Percentiles rank a stretch among this genome's conserved stretches.
phyloP scores from a whole-genome alignment of 2,888 invertebrate genomes.

The Craniophora ligustri region DNA sequence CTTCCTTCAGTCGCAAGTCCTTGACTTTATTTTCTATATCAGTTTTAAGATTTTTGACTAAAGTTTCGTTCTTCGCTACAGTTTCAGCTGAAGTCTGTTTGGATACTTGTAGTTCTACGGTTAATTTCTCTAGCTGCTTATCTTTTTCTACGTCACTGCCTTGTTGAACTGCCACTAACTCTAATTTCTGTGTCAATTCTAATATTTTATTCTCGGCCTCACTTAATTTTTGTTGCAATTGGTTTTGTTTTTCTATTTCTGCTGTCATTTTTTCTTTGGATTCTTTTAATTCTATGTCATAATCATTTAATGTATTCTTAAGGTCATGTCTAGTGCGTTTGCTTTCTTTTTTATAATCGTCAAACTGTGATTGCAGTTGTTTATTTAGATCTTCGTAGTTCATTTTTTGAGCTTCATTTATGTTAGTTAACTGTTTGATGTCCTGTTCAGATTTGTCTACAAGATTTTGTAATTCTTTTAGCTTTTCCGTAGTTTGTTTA shows the following conservation, averaged over 20 bases:
- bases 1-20: conserved; percentile 79
- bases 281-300: conserved; percentile 76
- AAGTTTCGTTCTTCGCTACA: conserved; percentile 73
- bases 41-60: conserved; percentile 73
- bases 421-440: conserved; percentile 80
- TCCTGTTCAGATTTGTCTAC: conserved; percentile 81
- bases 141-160: conserved; percentile 78
- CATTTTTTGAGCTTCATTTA: conserved; percentile 83
- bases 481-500: conserved; percentile 74
- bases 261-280: conserved; percentile 75
- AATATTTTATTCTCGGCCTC: conserved; percentile 74
- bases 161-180: conserved; percentile 79
- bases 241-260: conserved; percentile 77
- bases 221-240: conserved; percentile 73
- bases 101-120: conserved; percentile 78
- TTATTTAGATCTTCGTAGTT: conserved; percentile 85
- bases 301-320: conserved; percentile 88
- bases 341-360: conserved; percentile 81
- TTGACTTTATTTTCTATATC: conserved; percentile 79
- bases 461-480: conserved; percentile 77
- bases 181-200: conserved; percentile 81
- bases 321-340: conserved; percentile 87
- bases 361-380: conserved; percentile 78
- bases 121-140: conserved; percentile 78
- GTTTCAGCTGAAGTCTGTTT: conserved; percentile 76